phyloP scores from a whole-genome alignment of 2,113 vertebrate species.

The Tenrec ecaudatus region DNA sequence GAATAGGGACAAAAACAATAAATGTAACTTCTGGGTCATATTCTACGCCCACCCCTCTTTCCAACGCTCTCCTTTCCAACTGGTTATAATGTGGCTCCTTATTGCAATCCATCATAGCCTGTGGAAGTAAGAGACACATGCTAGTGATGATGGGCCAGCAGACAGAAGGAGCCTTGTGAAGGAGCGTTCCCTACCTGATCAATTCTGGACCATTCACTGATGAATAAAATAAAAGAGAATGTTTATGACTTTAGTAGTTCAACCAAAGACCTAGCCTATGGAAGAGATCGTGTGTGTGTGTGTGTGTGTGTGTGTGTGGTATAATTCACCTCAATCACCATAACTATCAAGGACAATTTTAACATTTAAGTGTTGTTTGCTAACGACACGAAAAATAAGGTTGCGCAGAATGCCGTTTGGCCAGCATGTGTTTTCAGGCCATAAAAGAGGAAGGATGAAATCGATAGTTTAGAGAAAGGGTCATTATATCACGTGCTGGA shows the following conservation, averaged over 20 bases:
- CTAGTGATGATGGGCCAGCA: background rate
- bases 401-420: conserved; percentile 2
- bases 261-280: conserved; percentile 35
- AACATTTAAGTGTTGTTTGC: background rate
- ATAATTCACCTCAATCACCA: conserved; percentile 25
- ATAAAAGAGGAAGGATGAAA: conserved; percentile 43
- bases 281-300: background rate
- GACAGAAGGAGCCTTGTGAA: background rate
- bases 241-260: background rate
- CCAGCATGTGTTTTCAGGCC: background rate
- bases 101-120: background rate
- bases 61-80: background rate
- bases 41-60: background rate
- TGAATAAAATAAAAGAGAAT: background rate
- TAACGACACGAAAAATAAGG: conserved; percentile 48
- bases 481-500: background rate
- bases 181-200: background rate
- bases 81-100: background rate
- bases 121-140: too few species aligned
- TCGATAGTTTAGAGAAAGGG: background rate
- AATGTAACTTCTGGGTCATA: background rate
- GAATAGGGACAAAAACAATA: background rate
- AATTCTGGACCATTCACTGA: background rate
- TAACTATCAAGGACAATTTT: conserved; percentile 11
- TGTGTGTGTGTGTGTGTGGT: background rate